Percentiles rank a stretch among this genome's conserved stretches.
These are phyloP conservation scores for Paralinhomoeus sp. DNA, from an alignment of 2,888 invertebrate genomes.

Conservation along the genomic window DNA sequence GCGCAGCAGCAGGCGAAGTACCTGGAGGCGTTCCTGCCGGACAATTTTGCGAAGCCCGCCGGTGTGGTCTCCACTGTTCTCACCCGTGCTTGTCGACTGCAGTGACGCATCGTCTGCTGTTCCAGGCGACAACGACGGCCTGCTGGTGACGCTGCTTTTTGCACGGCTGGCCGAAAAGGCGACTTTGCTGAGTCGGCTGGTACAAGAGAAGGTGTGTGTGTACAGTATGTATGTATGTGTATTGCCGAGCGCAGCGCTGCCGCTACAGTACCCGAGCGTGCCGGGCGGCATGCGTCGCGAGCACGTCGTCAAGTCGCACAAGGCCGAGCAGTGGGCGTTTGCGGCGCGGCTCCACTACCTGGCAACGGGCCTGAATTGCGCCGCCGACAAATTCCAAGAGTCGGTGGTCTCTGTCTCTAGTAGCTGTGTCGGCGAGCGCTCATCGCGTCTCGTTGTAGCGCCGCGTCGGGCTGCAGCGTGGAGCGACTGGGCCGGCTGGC, in stretches of 20 bases:
- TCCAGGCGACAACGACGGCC: constrained; percentile 72
- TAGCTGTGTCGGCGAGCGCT: neutral
- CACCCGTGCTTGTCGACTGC: neutral
- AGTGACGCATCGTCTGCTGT: constrained; percentile 35
- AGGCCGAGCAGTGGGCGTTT: constrained; percentile 59
- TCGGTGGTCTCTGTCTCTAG: neutral
- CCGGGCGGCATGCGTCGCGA: constrained; percentile 23
- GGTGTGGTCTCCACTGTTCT: constrained; percentile 28
- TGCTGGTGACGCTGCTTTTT: constrained; percentile 57
- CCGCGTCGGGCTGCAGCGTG: constrained; percentile 54
- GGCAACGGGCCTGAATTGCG: constrained; percentile 29
- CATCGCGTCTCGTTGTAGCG: constrained; percentile 25
- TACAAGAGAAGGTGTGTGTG: constrained; percentile 46
- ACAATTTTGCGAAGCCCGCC: constrained; percentile 66
- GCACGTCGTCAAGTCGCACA: constrained; percentile 43
- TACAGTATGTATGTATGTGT: too few relatives aligned
- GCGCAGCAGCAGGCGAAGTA: constrained; percentile 63
- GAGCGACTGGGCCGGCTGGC: constrained; percentile 64
- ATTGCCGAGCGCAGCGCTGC: too few relatives aligned
- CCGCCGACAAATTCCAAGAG: constrained; percentile 32
- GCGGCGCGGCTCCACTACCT: constrained; percentile 28
- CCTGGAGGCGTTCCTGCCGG: constrained; percentile 76
- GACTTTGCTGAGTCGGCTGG: constrained; percentile 65
- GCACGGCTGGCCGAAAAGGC: constrained; percentile 48
- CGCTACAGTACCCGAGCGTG: constrained; percentile 18